Base-by-base conservation (phyloP, 1,140 invertebrate species). In the Charaxes varanes region DNA sequence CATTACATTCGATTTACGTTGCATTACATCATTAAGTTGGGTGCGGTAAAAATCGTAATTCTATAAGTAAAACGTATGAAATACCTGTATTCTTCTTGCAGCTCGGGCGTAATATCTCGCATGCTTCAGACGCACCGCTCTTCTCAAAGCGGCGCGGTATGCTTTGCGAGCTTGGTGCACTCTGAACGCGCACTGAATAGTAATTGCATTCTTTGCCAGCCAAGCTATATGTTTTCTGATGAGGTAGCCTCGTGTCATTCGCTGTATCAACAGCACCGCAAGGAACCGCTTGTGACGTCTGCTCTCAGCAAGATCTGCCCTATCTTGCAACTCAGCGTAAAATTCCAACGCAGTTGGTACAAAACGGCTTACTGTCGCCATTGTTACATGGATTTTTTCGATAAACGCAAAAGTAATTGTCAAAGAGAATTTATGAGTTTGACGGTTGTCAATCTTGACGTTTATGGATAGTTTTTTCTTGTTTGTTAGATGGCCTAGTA, bases 141-240 rank as follows among this genome's bases (percentile, higher is more conserved):
- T 44, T 37, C 60, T 56, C 38, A 80, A 48, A 12, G 68, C 71
- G 4, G 41, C 47, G 19, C 68, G 54, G 16, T 68, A 72, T n/a
- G 57, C 53, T 50, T 70, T 77, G 10, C 66, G 43, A 3, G 71
- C 68, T 34, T 14, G 44, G 15, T 77, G 66, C 13, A 60, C 33
- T 62, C 79, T 70, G 28, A 69, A 79, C n/a, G 72, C 76, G 17
- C 72, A 69, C 33, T 83, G 79, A 42, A 83, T 83, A 10, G 35
- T 77, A 8, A 35, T 70, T 4, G 74, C 79, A 33, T 83, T 76
- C 35, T 63, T 49, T 5, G 69, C 56, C 21, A 83, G 40, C 70
- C 70, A 78, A 7, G 61, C 58, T 8, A 83, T 40, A 33, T 80
- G 61, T 41, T 80, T 83, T 24, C 76, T 64, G 17, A 77, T 72